Evolutionary conservation across 2,888 invertebrate genomes (phyloP), one percentile per base, ranked within the genome.

Genomic region (Cryptosula pallasiana): DNA sequence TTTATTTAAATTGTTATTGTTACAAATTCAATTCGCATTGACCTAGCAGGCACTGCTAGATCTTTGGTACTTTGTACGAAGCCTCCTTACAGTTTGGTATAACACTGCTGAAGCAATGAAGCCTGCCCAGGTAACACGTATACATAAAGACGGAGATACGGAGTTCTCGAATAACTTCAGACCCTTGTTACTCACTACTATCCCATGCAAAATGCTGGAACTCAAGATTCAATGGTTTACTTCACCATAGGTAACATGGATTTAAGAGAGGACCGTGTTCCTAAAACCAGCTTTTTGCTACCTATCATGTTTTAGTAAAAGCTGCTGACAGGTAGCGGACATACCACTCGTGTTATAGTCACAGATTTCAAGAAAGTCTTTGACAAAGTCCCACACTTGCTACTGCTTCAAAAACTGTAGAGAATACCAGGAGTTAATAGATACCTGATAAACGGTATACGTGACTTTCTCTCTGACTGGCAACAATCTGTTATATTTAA

Each of bases 121-220:
- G n/a, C n/a, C n/a, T n/a, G 55, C 55, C 16, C 5, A 55, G 16
- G 55, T 55, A 20, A 55, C 55, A 5, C 55, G n/a, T 23, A n/a
- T 55, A n/a, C 55, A 55, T n/a, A 55, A 55, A 55, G 55, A 25
- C 5, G 55, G 55, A 23, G 55, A 55, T 23, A 55, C n/a, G 9
- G 55, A 55, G 23, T 13, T 25, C 3, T 3, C 55, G 3, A 55
- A 55, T 25, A n/a, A n/a, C n/a, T n/a, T n/a, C n/a, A n/a, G n/a
- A n/a, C n/a, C n/a, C 55, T 5, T 55, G 25, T 55, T 25, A 20
- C 55, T 55, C 3, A 55, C 55, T 3, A 55, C 23, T 55, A 55
- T 55, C 25, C 55, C 55, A 16, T 55, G 55, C 25, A 55, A 55
- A 55, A 55, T 55, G 55, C 16, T 55, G 55, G 55, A 55, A 23